Percentiles rank a stretch among this genome's conserved stretches.
Evolutionary conservation across 2,888 invertebrate genomes (phyloP).

Genomic region (Ligdia adustata): DNA sequence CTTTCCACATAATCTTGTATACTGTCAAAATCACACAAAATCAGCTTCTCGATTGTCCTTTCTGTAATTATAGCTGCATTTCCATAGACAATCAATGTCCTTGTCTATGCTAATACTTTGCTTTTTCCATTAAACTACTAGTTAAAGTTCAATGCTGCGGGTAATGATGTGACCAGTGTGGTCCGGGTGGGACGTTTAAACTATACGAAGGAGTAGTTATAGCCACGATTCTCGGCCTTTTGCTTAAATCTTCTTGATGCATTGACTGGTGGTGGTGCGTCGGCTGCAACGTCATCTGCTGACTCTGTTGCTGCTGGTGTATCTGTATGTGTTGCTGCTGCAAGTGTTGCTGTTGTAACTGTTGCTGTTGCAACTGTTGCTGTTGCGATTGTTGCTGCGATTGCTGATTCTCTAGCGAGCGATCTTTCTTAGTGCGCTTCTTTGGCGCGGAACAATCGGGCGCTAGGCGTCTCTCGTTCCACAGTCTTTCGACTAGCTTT

Average conservation of each 20-base stretch:
- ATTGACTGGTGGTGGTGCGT: conserved; percentile 28
- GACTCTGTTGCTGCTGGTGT: conserved; percentile 28
- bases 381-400: conserved; percentile 3
- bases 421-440: conserved; percentile 66
- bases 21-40: no score
- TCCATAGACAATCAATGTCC: no score
- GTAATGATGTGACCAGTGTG: conserved; percentile 71
- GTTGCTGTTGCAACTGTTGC: conserved; percentile 19
- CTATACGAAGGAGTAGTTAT: conserved; percentile 59
- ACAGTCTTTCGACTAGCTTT: conserved; percentile 58
- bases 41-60: no score
- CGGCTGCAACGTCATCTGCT: conserved; percentile 9
- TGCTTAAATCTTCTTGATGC: conserved; percentile 62
- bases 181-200: conserved; percentile 60
- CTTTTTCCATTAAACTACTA: neutral
- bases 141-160: conserved; percentile 60
- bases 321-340: conserved; percentile 7
- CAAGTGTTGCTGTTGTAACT: conserved; percentile 2
- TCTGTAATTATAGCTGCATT: no score
- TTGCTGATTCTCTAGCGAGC: conserved; percentile 48
- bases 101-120: neutral
- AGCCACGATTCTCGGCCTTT: conserved; percentile 62
- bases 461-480: conserved; percentile 61
- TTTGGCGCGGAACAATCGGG: conserved; percentile 58
- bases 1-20: no score